Base-by-base conservation (phyloP, 2,888 invertebrate species). In the Sisyra nigra region DNA sequence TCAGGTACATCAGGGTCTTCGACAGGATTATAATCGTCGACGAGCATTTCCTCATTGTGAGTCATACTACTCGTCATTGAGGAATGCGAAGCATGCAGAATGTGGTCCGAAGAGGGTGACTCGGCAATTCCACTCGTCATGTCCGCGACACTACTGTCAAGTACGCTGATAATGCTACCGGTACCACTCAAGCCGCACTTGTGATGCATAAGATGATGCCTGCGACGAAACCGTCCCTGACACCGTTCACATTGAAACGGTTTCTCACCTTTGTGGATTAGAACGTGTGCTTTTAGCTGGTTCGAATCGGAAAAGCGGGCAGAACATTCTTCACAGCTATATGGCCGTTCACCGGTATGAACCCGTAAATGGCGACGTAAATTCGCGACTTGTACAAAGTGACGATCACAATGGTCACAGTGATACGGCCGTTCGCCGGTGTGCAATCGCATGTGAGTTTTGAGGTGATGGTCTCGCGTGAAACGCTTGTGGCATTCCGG, bases 361-460 rank as follows among this genome's bases (percentile, higher is more conserved):
- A 91, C 91, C 42, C 91, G 74, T 33, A 89, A 67, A 56, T 92
- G 92, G 7, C 92, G 76, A 5, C 92, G 69, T 31, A 92, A 69
- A 60, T 92, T 92, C 10, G 92, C 92, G 32, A 92, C 91, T 62
- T 92, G 92, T 31, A 92, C 91, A 61, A 92, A 92, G 57, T 88
- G 85, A 2, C 89, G 75, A 49, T 91, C 88, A 65, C 92, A 92
- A 60, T 87, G 87, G 42, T 80, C 80, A 63, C 92, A 92, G 55
- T 84, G 82, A 62, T 91, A 92, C 0, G 92, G 92, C 54, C 91
- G 85, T 60, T 92, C 92, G 1, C 92, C 92, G 2, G 92, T 92
- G 61, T 92, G 92, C 47, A 92, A 66, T 18, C 92, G 72, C 72
- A 92, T 82, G 63, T 92, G 92, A 1, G 92, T 92, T 65, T 92